Evolutionary conservation across 2,113 vertebrate genomes (phyloP), one percentile per base, ranked within the genome.

Genomic region (Entelurus aequoreus): DNA sequence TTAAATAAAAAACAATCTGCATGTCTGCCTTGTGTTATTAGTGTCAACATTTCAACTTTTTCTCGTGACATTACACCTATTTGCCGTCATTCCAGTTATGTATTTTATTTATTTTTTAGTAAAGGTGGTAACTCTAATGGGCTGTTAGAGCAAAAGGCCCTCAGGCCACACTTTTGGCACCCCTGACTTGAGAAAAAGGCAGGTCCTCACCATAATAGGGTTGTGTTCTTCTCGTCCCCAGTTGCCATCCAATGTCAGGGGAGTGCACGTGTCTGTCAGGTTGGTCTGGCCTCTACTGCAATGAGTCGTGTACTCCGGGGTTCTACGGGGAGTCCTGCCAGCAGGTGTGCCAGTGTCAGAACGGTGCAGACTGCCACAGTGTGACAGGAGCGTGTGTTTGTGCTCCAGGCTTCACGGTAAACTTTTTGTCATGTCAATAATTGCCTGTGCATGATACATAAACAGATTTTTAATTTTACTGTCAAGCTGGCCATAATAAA

Each of bases 231-330:
- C 72, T 42, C 38, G 58, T 62, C 68, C 64, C 72, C 92, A 99
- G 97, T 91, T 99, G 97, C 88, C 96, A 98, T 76, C 97, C 97
- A 11, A 93, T 97, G 93, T 95, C 95, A 78, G 97, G 97, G 28
- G 94, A 97, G 83, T 99, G 97, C 69, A 87, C 88, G 48, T 99
- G 97, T 85, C 88, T 84, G 75, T 87, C 93, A 0, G 97, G 97
- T 65, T 95, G 94, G 95, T 93, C 97, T 5, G 96, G 97, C 35
- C 93, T 98, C 21, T 96, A 94, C 89, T 99, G 97, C 84, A 97
- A 99, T 0, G 95, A 99, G 84, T 98, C 94, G 0, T 99, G 97
- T 69, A 84, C 93, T 7, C 93, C 94, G 0, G 94, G 96, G 28
- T 96, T 98, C 87, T 97, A 91, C 0, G 97, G 96, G 5, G 74